Evolutionary conservation across 2,888 invertebrate genomes (phyloP).

Genomic region (Cataglyphis albicans): DNA sequence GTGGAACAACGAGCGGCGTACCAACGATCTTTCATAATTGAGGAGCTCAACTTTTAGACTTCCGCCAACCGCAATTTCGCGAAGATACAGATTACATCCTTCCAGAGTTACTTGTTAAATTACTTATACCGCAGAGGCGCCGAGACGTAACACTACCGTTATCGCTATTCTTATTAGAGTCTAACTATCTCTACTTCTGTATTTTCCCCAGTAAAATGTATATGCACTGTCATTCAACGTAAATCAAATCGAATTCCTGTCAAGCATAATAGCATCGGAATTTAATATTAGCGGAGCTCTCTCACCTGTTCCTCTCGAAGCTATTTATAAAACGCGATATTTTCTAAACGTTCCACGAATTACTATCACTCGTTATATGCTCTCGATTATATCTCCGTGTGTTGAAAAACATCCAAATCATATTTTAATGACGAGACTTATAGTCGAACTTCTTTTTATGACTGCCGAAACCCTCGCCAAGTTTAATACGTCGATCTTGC

Average conservation of each 20-base stretch:
- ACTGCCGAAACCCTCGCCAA: neutral
- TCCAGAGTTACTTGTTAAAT: slow-evolving; percentile 53
- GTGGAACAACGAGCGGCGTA: slow-evolving; percentile 47
- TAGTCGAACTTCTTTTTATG: slow-evolving; percentile 18
- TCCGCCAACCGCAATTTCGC: slow-evolving; percentile 52
- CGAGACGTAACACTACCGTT: slow-evolving; percentile 46
- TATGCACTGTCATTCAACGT: neutral
- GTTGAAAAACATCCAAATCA: neutral
- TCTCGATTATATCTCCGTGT: neutral
- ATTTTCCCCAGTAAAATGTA: slow-evolving; percentile 26
- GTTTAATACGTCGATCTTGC: slow-evolving; percentile 7
- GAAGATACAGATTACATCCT: slow-evolving; percentile 53
- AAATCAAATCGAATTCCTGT: slow-evolving; percentile 22
- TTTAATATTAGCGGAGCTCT: slow-evolving; percentile 14
- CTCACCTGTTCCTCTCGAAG: neutral
- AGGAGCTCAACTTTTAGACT: slow-evolving; percentile 56
- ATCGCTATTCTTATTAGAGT: slow-evolving; percentile 28
- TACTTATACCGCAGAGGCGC: slow-evolving; percentile 38
- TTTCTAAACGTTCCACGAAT: slow-evolving; percentile 26
- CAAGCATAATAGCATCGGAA: slow-evolving; percentile 15
- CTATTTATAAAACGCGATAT: slow-evolving; percentile 16
- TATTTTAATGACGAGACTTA: slow-evolving; percentile 29
- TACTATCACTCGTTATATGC: slow-evolving; percentile 12
- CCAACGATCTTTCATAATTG: slow-evolving; percentile 55
- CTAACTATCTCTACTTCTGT: slow-evolving; percentile 30